Evolutionary conservation across 2,113 vertebrate genomes (phyloP), one percentile per base, ranked within the genome.

Genomic region (Synchiropus splendidus): DNA sequence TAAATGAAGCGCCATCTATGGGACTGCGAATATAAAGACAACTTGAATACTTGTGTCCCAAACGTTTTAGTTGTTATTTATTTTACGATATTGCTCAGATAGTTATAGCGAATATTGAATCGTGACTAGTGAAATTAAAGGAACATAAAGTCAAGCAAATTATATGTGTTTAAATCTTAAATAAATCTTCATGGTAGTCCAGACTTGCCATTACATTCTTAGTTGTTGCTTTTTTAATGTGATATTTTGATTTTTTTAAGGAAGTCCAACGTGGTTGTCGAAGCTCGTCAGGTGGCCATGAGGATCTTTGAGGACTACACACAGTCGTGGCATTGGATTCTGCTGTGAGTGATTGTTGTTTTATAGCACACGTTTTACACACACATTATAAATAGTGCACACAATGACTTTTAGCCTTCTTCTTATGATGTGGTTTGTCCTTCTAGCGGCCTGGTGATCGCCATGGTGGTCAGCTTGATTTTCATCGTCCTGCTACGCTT

Each of bases 231-330:
- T 44, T 61, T 35, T 16, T 21, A 0, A 30, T 42, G 36, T 63
- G 10, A 6, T 16, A 12, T 10, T 27, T 39, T 38, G 4, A 27
- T 5, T 50, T 57, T 1, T 54, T 15, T 9, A 64, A 98, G 94
- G 42, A 88, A 88, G 36, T 91, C 92, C 15, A 96, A 92, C 2
- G 31, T 88, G 16, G 84, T 89, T 2, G 73, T 91, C 43, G 91
- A 97, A 57, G 71, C 89, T 1, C 80, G 90, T 2, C 88, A 94
- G 36, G 68, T 95, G 51, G 91, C 89, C 56, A 95, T 98, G 94
- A 88, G 87, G 73, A 91, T 98, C 58, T 97, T 98, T 45, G 90
- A 98, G 61, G 94, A 98, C 48, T 97, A 92, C 73, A 97, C 92
- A 0, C 86, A 86, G 5, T 97, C 94, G 4, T 98, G 94, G 94